Conservation (phyloP, 2,888 invertebrate genomes). For the Biston betularia region DNA sequence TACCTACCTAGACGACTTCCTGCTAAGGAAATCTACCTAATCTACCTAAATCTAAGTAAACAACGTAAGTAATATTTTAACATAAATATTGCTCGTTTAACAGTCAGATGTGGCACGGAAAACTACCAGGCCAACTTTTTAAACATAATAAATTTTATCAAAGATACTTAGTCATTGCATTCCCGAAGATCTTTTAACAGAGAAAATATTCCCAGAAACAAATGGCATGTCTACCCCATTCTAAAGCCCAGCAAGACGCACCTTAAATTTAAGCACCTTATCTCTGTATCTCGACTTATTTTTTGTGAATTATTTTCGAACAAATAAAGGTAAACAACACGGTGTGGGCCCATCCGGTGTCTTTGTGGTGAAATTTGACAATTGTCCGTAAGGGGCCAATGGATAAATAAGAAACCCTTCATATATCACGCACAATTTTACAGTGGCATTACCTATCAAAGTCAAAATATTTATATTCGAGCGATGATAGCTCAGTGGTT, state of each 20-base stretch:
- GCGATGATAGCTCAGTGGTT: no score
- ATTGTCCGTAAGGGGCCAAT: conserved; percentile 42
- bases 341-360: conserved; percentile 71
- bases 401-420: neutral
- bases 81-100: no score
- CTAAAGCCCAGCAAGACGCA: conserved; percentile 28
- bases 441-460: neutral
- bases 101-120: no score
- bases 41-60: no score
- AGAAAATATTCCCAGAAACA: neutral
- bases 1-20: no score
- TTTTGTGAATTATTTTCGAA: conserved; percentile 65
- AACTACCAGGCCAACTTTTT: no score
- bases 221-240: conserved; percentile 21
- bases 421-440: neutral
- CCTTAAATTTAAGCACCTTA: conserved; percentile 59
- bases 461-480: no score
- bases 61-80: no score
- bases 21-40: no score
- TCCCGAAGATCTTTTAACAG: neutral
- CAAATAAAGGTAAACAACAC: conserved; percentile 74
- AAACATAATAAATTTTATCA: no score
- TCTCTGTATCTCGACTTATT: conserved; percentile 60
- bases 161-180: neutral
- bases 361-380: conserved; percentile 60